Percentiles rank a stretch among this genome's conserved stretches.
phyloP scores from a whole-genome alignment of 2,888 invertebrate genomes.

The Eupithecia inturbata region DNA sequence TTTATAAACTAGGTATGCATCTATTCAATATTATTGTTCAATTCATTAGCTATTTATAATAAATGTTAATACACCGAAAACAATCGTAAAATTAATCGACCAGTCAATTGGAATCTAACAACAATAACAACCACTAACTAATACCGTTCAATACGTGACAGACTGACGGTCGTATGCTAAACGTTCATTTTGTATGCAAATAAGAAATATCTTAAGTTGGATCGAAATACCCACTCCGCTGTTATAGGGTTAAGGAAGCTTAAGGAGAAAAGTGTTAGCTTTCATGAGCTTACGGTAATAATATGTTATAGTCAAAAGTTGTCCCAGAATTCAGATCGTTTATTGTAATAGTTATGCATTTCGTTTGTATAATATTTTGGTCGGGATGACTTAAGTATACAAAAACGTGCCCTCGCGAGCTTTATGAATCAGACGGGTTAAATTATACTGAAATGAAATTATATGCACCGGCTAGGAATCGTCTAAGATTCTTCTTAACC shows the following conservation, averaged over 20 bases:
- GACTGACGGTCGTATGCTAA: conserved; percentile 54
- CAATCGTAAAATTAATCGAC: conserved; percentile 62
- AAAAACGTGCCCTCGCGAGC: too few species aligned
- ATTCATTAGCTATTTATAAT: background rate
- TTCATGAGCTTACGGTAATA: too few species aligned
- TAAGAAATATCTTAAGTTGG: conserved; percentile 76
- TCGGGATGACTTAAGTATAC: too few species aligned
- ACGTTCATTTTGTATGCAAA: conserved; percentile 77
- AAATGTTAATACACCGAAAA: conserved; percentile 40
- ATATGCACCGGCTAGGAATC: too few species aligned
- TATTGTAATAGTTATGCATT: too few species aligned
- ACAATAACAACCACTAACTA: conserved; percentile 42
- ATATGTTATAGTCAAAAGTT: too few species aligned
- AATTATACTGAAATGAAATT: too few species aligned
- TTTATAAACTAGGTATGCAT: background rate
- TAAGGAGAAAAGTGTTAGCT: conserved; percentile 49
- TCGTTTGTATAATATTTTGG: too few species aligned
- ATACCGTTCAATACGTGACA: conserved; percentile 45
- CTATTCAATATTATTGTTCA: background rate
- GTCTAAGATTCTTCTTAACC: too few species aligned
- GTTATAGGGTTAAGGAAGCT: conserved; percentile 56
- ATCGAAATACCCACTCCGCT: conserved; percentile 65
- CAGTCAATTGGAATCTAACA: conserved; percentile 49
- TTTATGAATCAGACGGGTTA: too few species aligned
- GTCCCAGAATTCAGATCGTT: too few species aligned